Base-by-base conservation (phyloP, 2,888 invertebrate genomes). In the Eugnorisma glareosa region DNA sequence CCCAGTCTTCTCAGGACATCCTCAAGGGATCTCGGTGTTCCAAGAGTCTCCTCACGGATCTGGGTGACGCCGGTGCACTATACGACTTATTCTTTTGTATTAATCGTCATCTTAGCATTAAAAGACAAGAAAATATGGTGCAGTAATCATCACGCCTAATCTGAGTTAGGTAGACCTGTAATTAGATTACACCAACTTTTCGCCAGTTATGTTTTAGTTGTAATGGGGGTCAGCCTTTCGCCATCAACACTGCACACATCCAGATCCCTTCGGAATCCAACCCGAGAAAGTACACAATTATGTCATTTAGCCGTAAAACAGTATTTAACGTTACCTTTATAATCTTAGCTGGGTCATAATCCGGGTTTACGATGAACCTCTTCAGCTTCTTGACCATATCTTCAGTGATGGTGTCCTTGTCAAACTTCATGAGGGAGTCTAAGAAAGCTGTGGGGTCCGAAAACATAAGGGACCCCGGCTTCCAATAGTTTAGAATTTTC, bases 401-500 rank as follows among this genome's bases (percentile, higher is more conserved):
- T 79, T 98, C 98, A 0, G 98, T 97, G 90, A 98, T 98, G 89
- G 97, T 92, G 73, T 99, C 98, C 93, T 99, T 99, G 93, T 99
- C 98, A 91, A 98, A 99, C 88, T 98, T 98, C 95, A 98, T 98
- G 24, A 99, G 97, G 0, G 98, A 98, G 6, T 98, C 97, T 40
- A 99, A 96, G 93, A 99, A 99, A 73, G 97, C 98, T 0, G 97
- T 97, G 82, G 99, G 98, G 92, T 99, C 99, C 0, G 98, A 97
- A 45, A 99, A 96, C 96, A 99, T 97, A 79, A 97, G 97, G 64
- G 98, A 98, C 3, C 99, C 99, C 0, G 99, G 98, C 67, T 98
- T 98, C 99, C 99, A 99, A 92, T 98, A 99, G 94, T 99, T 99
- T 72, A 98, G 97, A 0, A 98, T 93, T 96, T 99, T 98, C 93